Evolutionary conservation across 2,888 invertebrate genomes (phyloP), one percentile per base, ranked within the genome.

Genomic region (Trichogramma dendrolimi): DNA sequence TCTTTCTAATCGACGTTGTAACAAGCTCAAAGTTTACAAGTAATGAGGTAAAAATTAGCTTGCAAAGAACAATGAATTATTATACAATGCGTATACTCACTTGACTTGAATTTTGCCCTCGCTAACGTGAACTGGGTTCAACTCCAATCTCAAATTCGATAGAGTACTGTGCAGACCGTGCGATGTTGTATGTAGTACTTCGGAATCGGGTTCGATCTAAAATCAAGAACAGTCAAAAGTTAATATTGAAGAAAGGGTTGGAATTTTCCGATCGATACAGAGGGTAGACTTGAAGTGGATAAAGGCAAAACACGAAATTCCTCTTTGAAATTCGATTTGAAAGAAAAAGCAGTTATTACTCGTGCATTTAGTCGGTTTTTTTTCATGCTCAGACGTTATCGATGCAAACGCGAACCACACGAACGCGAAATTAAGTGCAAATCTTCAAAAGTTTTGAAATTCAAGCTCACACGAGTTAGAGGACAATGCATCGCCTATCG

Each of bases 111-210:
- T 76, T 71, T 70, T 73, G 52, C 75, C 76, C 59, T 71, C 71
- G 5, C 72, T 62, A 58, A 78, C 69, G 67, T 81, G 80, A 66
- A 75, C 70, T 42, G 80, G 78, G 60, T 77, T 72, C 47, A 81
- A 72, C 65, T 79, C 76, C 44, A 81, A 71, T 48, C 78, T 73
- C 56, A 82, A 73, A 61, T 80, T 80, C 57, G 81, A 77, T 11
- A 76, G 72, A 11, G 79, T 78, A 52, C 77, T 75, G 62, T 77
- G 69, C 61, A 81, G 73, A 27, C 81, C 81, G 38, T 44, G 59
- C 10, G 49, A 55, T 11, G 61, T 55, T 8, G 38, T 5, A 65
- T 80, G 77, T 55, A 70, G 59, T 49, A 67, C 71, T 44, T 79
- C 78, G 60, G 78, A 76, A 61, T 78, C 77, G 8, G 79, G 70